These are phyloP conservation scores for Chironomus striatipennis DNA, from an alignment of 1,140 invertebrate species.

Conservation along the genomic window DNA sequence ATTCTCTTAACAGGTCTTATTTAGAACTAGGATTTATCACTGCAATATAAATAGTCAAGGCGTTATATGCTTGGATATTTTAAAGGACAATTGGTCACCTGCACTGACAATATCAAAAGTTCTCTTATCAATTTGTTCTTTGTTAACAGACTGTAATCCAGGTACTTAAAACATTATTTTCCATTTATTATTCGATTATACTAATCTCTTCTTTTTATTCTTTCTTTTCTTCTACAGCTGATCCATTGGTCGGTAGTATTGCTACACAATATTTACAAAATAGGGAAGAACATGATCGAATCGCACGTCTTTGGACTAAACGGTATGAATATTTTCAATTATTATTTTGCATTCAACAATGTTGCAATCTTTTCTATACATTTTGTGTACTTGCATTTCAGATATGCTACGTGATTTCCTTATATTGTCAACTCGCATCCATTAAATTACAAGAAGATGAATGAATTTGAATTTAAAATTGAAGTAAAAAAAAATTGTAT, in stretches of 20 bases:
- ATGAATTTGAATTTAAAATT: not conserved
- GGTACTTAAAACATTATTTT: slow-evolving; percentile 49
- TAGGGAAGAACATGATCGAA: slow-evolving; percentile 94
- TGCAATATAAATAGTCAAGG: slow-evolving; percentile 97
- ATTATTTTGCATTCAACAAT: slow-evolving; percentile 49
- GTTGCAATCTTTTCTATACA: not conserved
- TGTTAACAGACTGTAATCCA: slow-evolving; percentile 93
- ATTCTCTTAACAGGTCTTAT: slow-evolving; percentile 67
- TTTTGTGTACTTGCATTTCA: not conserved
- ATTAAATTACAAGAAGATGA: not conserved
- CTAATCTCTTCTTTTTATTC: slow-evolving; percentile 1
- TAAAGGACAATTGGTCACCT: slow-evolving; percentile 95
- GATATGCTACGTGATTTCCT: slow-evolving; percentile 21
- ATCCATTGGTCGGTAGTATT: slow-evolving; percentile 96
- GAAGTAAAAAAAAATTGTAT: not conserved
- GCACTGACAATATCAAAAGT: slow-evolving; percentile 93
- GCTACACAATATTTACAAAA: slow-evolving; percentile 97
- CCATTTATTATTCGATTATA: slow-evolving; percentile 18
- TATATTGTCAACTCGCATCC: not conserved
- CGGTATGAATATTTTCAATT: slow-evolving; percentile 48
- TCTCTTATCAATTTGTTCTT: slow-evolving; percentile 86
- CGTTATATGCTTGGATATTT: slow-evolving; percentile 90
- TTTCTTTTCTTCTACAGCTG: slow-evolving; percentile 53
- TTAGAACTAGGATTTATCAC: slow-evolving; percentile 91
- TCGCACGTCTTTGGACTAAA: slow-evolving; percentile 96